Evolutionary conservation across 53 echinoderm and acorn worm species (phyloP).

Genomic region (Glandiceps talaboti): DNA sequence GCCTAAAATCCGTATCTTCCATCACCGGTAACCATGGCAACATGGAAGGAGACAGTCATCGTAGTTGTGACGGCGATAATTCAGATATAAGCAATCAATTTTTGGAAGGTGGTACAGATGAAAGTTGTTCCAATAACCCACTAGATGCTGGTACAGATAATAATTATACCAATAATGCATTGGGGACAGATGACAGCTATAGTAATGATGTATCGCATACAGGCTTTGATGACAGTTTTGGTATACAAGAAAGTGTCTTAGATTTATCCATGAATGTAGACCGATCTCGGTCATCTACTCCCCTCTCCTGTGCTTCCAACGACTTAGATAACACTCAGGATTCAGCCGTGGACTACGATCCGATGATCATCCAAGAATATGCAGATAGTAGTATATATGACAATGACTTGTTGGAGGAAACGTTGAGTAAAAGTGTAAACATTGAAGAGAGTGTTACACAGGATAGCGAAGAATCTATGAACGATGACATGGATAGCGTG

Average conservation of each 20-base stretch:
- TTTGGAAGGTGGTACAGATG: too few relatives aligned
- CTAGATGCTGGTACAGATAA: too few relatives aligned
- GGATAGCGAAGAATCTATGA: not conserved
- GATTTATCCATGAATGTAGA: not conserved
- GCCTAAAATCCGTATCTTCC: not conserved
- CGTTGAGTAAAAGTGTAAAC: not conserved
- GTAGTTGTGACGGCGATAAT: not conserved
- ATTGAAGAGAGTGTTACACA: not conserved
- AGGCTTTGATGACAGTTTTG: not conserved
- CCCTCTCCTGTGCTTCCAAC: conserved; percentile 2
- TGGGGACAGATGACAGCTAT: not conserved
- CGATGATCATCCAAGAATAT: conserved; percentile 4
- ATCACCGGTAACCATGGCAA: not conserved
- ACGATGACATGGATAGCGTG: not conserved
- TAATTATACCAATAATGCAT: too few relatives aligned
- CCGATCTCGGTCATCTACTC: not conserved
- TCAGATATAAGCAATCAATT: not conserved
- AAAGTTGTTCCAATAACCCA: too few relatives aligned
- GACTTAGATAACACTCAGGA: conserved; percentile 53
- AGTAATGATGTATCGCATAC: too few relatives aligned
- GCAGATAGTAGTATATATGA: conserved; percentile 4
- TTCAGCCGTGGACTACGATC: not conserved
- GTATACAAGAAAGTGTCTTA: not conserved
- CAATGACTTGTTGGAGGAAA: not conserved
- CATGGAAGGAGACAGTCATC: not conserved